Evolutionary conservation across 2,797 vertebrate genomes (phyloP), one percentile per base, ranked within the genome.

Genomic region (Parotocinclus haroldoi): DNA sequence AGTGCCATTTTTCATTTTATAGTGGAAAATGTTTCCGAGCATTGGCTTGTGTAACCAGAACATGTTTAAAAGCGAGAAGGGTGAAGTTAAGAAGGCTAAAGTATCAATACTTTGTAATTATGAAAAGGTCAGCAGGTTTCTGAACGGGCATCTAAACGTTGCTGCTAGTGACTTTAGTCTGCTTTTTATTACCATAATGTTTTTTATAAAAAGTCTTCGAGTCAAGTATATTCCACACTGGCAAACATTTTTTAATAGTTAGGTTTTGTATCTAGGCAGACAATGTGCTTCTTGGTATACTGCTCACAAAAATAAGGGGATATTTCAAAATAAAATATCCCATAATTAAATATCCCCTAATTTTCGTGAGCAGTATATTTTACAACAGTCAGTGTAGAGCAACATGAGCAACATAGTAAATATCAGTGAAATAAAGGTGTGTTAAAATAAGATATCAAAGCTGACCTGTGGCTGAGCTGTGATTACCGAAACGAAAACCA

Each of bases 401-500:
- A n/a, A n/a, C 0, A 14, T n/a, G 36, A n/a, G n/a, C n/a, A n/a
- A n/a, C n/a, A n/a, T 49, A 56, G 55, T 70, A 64, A 69, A 72
- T 72, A 69, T 71, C 60, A 44, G 27, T 63, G 61, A 48, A 66
- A 63, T 69, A 52, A 61, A 66, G 61, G 66, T 68, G 58, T 38
- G 53, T 72, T 48, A 72, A 72, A 62, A 37, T 51, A n/a, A 16
- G 11, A 40, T 42, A 63, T 75, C 66, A 72, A 57, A 61, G 63
- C 63, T 72, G 74, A 74, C 69, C 72, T 58, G 52, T 19, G 72
- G 52, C 74, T 45, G 27, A 16, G 1, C 5, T 12, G 19, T 61
- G 63, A 73, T 75, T 63, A 74, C 57, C 14, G 54, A 63, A 68
- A 65, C 38, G 52, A 51, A 68, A 65, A 74, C 10, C 55, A 51